These are phyloP conservation scores for Drosophila affinis DNA, from an alignment of 2,888 invertebrate genomes.

Conservation along the genomic window DNA sequence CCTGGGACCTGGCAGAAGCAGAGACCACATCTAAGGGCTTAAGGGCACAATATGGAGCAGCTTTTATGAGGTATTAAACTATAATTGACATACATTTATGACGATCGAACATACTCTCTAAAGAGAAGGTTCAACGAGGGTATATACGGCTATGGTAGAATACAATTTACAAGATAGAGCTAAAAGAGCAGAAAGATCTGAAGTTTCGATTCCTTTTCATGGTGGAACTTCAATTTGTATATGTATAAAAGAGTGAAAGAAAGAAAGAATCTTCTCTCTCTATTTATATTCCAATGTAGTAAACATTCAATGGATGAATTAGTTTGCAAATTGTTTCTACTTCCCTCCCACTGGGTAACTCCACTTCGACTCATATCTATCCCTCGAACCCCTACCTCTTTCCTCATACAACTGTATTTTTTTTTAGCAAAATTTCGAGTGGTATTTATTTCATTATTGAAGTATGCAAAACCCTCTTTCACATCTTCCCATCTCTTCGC, in stretches of 20 bases:
- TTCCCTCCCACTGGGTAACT: not conserved
- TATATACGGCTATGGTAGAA: constrained; percentile 11
- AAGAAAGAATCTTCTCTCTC: too few relatives aligned
- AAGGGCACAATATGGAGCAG: constrained; percentile 37
- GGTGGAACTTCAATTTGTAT: too few relatives aligned
- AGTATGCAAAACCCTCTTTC: constrained; percentile 42
- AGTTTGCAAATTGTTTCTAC: not conserved
- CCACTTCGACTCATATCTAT: not conserved
- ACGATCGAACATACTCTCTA: not conserved
- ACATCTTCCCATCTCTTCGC: not conserved
- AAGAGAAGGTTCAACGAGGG: not conserved
- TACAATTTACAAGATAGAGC: too few relatives aligned
- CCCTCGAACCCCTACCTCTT: not conserved
- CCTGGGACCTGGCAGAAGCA: constrained; percentile 51
- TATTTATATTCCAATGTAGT: too few relatives aligned
- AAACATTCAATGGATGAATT: not conserved
- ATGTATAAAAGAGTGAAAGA: too few relatives aligned
- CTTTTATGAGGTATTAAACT: constrained; percentile 40
- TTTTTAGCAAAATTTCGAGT: constrained; percentile 7
- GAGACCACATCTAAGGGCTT: constrained; percentile 34
- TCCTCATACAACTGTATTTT: not conserved
- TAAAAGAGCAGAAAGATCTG: too few relatives aligned
- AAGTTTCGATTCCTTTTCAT: too few relatives aligned
- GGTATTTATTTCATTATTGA: constrained; percentile 31
- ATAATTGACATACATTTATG: constrained; percentile 38